phyloP scores from a whole-genome alignment of 2,113 vertebrate genomes.

The Typhlomys cinereus region DNA sequence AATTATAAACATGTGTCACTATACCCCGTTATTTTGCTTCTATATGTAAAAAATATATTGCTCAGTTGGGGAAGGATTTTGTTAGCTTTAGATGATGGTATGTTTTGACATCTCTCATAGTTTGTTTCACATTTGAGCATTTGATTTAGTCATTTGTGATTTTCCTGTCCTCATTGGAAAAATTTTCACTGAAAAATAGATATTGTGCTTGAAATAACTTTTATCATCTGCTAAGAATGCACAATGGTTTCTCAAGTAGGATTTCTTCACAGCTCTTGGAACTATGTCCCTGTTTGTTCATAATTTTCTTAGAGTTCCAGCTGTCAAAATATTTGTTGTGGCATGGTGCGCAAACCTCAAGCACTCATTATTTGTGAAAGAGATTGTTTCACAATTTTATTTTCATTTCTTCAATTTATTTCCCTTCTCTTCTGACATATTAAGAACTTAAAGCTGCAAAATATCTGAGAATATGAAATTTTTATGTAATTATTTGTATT shows the following conservation, averaged over 20 bases:
- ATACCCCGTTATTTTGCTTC: not conserved
- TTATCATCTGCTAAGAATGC: not conserved
- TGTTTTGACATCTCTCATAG: not conserved
- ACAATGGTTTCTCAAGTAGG: not conserved
- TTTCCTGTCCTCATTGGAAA: conserved; percentile 42
- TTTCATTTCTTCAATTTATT: conserved; percentile 36
- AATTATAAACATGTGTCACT: not conserved
- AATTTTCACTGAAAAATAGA: conserved; percentile 15
- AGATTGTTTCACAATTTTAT: not conserved
- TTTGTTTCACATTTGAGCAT: conserved; percentile 19
- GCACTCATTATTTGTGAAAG: conserved; percentile 30
- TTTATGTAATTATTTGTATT: not conserved
- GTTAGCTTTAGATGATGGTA: not conserved
- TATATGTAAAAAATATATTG: not conserved
- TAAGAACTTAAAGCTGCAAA: conserved; percentile 10
- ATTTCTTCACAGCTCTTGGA: not conserved
- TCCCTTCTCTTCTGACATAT: not conserved
- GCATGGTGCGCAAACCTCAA: not conserved
- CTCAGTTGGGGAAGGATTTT: not conserved
- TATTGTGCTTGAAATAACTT: conserved; percentile 34
- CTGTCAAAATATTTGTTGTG: not conserved
- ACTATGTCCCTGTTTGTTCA: not conserved
- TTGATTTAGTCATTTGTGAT: conserved; percentile 42
- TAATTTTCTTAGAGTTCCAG: conserved; percentile 21
- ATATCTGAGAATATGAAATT: not conserved